These are phyloP conservation scores for Platycheirus rosarum DNA, from an alignment of 2,888 invertebrate species.

Conservation along the genomic window DNA sequence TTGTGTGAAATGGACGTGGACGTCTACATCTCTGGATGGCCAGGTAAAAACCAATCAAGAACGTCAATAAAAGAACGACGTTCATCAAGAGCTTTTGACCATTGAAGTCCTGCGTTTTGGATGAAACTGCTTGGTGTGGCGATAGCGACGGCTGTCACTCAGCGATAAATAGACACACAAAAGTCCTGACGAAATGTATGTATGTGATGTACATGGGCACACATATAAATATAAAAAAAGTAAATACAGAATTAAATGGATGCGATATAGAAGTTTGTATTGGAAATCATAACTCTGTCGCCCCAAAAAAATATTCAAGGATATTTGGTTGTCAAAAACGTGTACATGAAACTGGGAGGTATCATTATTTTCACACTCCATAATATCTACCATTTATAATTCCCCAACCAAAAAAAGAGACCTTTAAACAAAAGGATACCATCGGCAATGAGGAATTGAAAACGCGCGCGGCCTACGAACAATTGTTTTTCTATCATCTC, in stretches of 20 bases:
- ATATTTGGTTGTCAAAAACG: slow-evolving; percentile 27
- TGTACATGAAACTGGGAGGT: slow-evolving; percentile 29
- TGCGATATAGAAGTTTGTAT: slow-evolving; percentile 31
- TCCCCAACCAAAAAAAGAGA: slow-evolving; percentile 16
- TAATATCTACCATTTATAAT: not conserved
- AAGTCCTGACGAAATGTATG: slow-evolving; percentile 21
- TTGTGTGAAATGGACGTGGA: slow-evolving; percentile 55
- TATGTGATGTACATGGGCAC: not conserved
- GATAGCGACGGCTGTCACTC: slow-evolving; percentile 67
- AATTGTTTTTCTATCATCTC: slow-evolving; percentile 40
- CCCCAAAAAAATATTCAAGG: slow-evolving; percentile 63
- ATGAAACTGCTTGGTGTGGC: slow-evolving; percentile 19
- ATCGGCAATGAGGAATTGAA: slow-evolving; percentile 67
- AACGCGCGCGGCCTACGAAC: slow-evolving; percentile 57
- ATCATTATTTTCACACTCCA: slow-evolving; percentile 44
- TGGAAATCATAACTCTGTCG: slow-evolving; percentile 52
- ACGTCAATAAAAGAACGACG: slow-evolving; percentile 82
- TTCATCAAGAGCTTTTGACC: slow-evolving; percentile 79
- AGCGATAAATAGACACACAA: slow-evolving; percentile 65
- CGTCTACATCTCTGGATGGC: slow-evolving; percentile 54
- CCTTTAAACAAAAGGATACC: slow-evolving; percentile 48
- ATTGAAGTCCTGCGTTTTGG: slow-evolving; percentile 37
- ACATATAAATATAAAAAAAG: not conserved
- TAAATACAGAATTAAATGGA: slow-evolving; percentile 12
- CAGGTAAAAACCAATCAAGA: slow-evolving; percentile 82